Evolutionary conservation across 2,113 vertebrate genomes (phyloP).

Genomic region (Forbesichthys agassizii): DNA sequence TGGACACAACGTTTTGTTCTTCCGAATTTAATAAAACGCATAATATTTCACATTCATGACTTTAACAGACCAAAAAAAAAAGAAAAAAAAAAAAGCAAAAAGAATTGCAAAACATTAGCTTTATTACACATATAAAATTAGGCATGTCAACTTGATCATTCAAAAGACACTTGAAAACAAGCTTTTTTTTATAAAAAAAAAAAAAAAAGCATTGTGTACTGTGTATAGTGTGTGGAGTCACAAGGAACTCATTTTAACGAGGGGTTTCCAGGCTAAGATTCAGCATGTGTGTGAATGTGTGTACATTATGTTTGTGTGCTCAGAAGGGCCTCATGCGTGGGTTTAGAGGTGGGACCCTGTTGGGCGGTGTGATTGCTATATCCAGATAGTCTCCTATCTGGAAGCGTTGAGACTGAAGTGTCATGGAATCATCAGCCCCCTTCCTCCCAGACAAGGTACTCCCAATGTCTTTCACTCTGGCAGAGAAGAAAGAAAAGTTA

Average conservation of each 20-base stretch:
- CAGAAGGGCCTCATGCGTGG: conserved; percentile 93
- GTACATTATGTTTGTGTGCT: conserved; percentile 25
- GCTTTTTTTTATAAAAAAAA: background rate
- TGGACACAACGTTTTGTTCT: no score
- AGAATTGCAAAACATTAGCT: conserved; percentile 48
- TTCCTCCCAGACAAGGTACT: conserved; percentile 93
- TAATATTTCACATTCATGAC: no score
- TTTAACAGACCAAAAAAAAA: no score
- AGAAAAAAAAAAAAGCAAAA: background rate
- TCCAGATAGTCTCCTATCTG: conserved; percentile 98
- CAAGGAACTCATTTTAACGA: background rate
- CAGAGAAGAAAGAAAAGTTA: background rate
- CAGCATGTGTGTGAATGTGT: no score
- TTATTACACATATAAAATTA: conserved; percentile 48
- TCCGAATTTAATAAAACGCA: no score
- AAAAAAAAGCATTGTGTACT: background rate
- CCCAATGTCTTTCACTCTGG: conserved; percentile 94
- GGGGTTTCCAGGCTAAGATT: no score
- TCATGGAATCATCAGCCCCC: conserved; percentile 95
- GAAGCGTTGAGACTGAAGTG: conserved; percentile 95
- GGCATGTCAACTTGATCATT: conserved; percentile 21
- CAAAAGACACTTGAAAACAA: background rate
- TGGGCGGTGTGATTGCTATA: conserved; percentile 95
- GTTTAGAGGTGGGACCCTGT: conserved; percentile 86
- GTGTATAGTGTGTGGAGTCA: background rate